Percentiles rank a stretch among this genome's conserved stretches.
Conservation (phyloP, 2,797 vertebrate genomes). For the Chloroceryle amazona region DNA sequence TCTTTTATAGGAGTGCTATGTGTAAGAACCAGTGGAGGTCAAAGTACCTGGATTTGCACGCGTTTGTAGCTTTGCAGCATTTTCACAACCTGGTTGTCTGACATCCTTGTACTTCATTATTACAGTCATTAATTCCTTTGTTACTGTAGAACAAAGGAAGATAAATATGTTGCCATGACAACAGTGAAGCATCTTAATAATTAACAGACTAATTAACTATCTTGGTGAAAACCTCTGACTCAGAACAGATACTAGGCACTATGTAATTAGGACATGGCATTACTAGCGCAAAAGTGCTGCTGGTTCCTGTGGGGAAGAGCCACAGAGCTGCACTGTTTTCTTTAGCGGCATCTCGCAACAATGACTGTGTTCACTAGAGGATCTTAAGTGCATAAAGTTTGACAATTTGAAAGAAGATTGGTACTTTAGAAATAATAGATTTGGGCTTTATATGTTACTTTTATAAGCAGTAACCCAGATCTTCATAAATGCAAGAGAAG, state of each 20-base stretch:
- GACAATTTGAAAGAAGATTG: neutral
- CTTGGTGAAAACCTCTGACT: slow-evolving; percentile 82
- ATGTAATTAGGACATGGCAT: slow-evolving; percentile 86
- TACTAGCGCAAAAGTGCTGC: slow-evolving; percentile 79
- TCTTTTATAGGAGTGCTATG: accelerated
- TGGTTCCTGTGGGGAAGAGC: slow-evolving; percentile 59
- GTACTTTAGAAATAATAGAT: neutral
- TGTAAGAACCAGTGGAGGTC: neutral
- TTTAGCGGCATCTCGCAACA: neutral
- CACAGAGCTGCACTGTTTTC: slow-evolving; percentile 69
- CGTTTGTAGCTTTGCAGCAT: neutral
- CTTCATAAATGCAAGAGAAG: neutral
- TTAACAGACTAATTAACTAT: slow-evolving; percentile 88
- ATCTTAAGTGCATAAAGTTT: neutral
- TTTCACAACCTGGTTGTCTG: slow-evolving; percentile 18
- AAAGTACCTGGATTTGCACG: neutral
- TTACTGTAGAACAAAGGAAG: slow-evolving; percentile 62
- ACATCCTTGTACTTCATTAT: slow-evolving; percentile 32
- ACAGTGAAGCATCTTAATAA: slow-evolving; percentile 85
- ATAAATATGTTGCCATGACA: slow-evolving; percentile 85
- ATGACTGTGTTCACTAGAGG: neutral
- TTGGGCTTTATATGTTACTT: neutral
- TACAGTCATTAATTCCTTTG: slow-evolving; percentile 65
- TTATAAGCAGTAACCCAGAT: neutral
- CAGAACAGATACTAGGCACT: slow-evolving; percentile 78